Conservation (phyloP, 1,140 invertebrate species). For the Nasonia longicornis region DNA sequence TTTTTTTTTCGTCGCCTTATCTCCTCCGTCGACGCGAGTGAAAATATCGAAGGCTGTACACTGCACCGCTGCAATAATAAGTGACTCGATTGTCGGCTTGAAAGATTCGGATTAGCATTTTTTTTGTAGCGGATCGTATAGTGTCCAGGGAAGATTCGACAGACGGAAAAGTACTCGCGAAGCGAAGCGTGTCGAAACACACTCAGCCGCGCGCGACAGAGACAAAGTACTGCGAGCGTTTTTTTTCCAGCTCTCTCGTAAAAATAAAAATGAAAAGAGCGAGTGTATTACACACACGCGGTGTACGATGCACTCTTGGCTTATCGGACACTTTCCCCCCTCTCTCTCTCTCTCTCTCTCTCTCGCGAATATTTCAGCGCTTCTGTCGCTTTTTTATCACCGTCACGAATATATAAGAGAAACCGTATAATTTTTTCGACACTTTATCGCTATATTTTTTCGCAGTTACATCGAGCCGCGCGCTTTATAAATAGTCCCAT, state of each 20-base stretch:
- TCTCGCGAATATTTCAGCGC: no score
- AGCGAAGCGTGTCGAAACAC: background rate
- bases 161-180: background rate
- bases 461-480: background rate
- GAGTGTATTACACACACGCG: background rate
- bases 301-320: no score
- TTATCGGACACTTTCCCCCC: no score
- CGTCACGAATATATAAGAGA: no score
- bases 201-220: background rate
- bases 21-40: no score
- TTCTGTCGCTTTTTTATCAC: no score
- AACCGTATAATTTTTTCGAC: no score
- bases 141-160: background rate
- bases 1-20: no score
- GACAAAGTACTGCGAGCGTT: background rate
- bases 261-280: background rate
- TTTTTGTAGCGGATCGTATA: background rate
- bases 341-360: no score
- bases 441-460: background rate
- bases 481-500: background rate
- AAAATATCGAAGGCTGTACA: background rate
- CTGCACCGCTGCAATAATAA: background rate
- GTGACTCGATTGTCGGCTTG: background rate
- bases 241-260: background rate
- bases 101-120: background rate